phyloP scores from a whole-genome alignment of 2,888 invertebrate genomes.

The Hirtodrosophila histrioides region DNA sequence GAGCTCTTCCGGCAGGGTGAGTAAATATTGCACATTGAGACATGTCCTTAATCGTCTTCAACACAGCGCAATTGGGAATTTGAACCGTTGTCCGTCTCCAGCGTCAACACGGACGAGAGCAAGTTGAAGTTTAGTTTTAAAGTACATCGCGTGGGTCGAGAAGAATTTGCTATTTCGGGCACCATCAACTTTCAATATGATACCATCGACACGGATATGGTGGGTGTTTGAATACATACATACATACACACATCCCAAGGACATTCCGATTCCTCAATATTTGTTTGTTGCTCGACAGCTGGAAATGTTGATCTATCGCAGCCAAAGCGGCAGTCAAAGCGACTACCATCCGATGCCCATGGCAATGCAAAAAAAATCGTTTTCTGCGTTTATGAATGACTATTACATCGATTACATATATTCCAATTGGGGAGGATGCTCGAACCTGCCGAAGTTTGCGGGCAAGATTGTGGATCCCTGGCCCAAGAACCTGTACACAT shows the following conservation, averaged over 20 bases:
- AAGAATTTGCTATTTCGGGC: not conserved
- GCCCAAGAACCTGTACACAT: too few species aligned
- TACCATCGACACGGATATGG: not conserved
- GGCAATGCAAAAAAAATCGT: not conserved
- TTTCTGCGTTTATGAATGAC: not conserved
- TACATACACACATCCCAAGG: too few species aligned
- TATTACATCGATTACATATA: not conserved
- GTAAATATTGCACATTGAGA: too few species aligned
- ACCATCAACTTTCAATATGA: constrained; percentile 2
- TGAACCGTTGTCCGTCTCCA: not conserved
- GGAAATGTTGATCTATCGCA: not conserved
- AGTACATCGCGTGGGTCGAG: not conserved
- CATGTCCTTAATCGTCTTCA: too few species aligned
- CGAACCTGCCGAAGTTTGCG: too few species aligned
- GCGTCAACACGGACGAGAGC: constrained; percentile 4
- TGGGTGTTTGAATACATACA: not conserved
- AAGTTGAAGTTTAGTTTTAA: not conserved
- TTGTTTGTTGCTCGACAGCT: too few species aligned
- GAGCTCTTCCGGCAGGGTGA: not conserved
- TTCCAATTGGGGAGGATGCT: too few species aligned
- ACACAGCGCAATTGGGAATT: constrained; percentile 2
- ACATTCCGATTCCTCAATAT: too few species aligned
- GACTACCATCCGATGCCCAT: not conserved
- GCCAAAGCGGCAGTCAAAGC: not conserved
- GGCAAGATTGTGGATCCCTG: too few species aligned